Base-by-base conservation (phyloP, 2,797 vertebrate genomes). In the Pangasius djambal region DNA sequence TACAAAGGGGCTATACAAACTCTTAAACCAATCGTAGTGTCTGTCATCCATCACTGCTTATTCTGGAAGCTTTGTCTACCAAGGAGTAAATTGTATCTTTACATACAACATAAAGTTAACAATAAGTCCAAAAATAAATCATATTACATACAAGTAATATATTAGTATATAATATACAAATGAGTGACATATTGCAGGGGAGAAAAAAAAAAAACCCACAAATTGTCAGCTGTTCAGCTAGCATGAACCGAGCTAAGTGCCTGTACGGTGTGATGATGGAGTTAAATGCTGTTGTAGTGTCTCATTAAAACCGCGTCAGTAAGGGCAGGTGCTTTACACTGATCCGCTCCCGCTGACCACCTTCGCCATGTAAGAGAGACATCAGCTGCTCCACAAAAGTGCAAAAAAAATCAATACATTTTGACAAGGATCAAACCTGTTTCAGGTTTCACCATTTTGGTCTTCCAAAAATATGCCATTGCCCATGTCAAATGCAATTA, bases 351-450 rank as follows among this genome's bases (percentile, higher is more conserved):
- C 90, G 92, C 93, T 93, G 93, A 94, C 90, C 90, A 50, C 90
- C 92, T 91, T 93, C 92, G 90, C 92, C 83, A 78, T 79, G 67
- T 88, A 95, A 96, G 91, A 93, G 94, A 96, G 95, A 95, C 95
- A 94, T 96, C 95, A 96, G 92, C 91, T 93, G 92, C 93, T 92
- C 93, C 91, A 88, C 89, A 92, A 94, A 95, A 94, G 92, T 92
- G 92, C 91, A 37, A 69, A 52, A 69, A 52, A 92, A 94, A 96
- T 96, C 96, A 93, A 96, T 96, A 96, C 91, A 92, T 95, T 96
- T 95, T 95, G 96, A 96, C 95, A 96, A 93, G 94, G 94, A 94
- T 95, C 92, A 94, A 95, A 94, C 94, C 94, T 94, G 93, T 93
- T 93, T 95, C 86, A 90, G 92, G 93, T 94, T 94, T 92, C 94